These are phyloP conservation scores for Theristicus caerulescens DNA, from an alignment of 2,113 vertebrate species.

Conservation along the genomic window DNA sequence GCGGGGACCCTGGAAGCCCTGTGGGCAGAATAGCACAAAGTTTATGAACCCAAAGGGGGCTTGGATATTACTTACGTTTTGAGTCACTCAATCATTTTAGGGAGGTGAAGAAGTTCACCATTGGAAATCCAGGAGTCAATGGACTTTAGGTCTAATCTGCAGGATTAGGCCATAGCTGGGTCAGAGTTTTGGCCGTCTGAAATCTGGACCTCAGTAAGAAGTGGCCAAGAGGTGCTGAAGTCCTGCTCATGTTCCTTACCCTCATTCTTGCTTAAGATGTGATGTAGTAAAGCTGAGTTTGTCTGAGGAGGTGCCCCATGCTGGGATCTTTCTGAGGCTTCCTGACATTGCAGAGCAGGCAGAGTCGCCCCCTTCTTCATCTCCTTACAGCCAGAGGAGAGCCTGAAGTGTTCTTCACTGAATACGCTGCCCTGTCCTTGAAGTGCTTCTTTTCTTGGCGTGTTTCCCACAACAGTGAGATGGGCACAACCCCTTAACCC, in stretches of 20 bases:
- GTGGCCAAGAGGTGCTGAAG: not conserved
- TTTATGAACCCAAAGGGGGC: not conserved
- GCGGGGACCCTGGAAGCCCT: not conserved
- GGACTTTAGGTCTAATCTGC: not conserved
- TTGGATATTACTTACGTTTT: not conserved
- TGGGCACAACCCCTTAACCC: constrained; percentile 42
- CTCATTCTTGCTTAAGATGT: not conserved
- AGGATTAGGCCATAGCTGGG: not conserved
- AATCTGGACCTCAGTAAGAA: not conserved
- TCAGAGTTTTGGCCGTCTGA: not conserved
- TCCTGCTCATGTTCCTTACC: not conserved
- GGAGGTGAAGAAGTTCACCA: not conserved
- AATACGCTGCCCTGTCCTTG: not conserved
- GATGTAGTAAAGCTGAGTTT: not conserved
- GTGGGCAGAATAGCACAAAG: not conserved
- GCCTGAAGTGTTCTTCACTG: too few species aligned
- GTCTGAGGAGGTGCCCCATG: rapidly evolving
- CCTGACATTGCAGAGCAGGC: not conserved
- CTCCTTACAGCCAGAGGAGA: not conserved
- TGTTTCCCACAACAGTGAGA: not conserved
- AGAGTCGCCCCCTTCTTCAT: not conserved
- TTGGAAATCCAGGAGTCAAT: not conserved
- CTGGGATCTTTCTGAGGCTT: not conserved
- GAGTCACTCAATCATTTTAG: not conserved
- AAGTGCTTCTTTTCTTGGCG: not conserved